Conservation (phyloP, 2,113 vertebrate species). For the Clarias batrachus region DNA sequence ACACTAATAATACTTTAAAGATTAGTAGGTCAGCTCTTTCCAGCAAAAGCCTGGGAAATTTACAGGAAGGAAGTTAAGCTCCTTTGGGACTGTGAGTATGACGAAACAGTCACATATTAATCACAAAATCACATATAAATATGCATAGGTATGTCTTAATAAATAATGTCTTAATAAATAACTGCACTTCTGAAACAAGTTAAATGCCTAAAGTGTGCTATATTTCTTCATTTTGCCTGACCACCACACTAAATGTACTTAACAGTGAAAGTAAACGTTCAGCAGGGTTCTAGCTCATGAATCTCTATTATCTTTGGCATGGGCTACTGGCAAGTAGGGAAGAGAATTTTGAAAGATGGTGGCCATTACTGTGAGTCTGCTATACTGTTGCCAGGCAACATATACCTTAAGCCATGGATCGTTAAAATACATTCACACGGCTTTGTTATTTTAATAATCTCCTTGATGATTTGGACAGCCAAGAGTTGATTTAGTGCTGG, state of each 20-base stretch:
- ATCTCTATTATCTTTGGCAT: neutral
- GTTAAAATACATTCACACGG: neutral
- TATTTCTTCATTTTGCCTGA: neutral
- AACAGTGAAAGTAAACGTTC: neutral
- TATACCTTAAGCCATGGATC: slow-evolving; percentile 25
- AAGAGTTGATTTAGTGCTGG: slow-evolving; percentile 1
- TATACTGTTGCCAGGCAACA: slow-evolving; percentile 36
- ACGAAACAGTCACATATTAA: slow-evolving; percentile 21
- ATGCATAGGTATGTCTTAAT: neutral
- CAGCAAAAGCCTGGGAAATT: neutral
- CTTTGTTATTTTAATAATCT: slow-evolving; percentile 21
- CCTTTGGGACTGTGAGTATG: neutral
- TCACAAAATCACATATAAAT: slow-evolving; percentile 21
- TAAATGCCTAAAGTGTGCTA: neutral
- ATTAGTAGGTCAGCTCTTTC: slow-evolving; percentile 29
- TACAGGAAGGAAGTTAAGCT: neutral
- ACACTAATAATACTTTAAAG: slow-evolving; percentile 3
- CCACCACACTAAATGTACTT: neutral
- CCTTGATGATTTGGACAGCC: neutral
- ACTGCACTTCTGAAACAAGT: neutral
- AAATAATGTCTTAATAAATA: neutral
- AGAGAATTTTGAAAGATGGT: slow-evolving; percentile 8
- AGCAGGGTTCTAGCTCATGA: neutral
- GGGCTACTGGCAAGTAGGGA: neutral
- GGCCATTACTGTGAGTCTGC: neutral